phyloP scores from a whole-genome alignment of 1,140 invertebrate genomes.

The Nixonia krombeini region DNA sequence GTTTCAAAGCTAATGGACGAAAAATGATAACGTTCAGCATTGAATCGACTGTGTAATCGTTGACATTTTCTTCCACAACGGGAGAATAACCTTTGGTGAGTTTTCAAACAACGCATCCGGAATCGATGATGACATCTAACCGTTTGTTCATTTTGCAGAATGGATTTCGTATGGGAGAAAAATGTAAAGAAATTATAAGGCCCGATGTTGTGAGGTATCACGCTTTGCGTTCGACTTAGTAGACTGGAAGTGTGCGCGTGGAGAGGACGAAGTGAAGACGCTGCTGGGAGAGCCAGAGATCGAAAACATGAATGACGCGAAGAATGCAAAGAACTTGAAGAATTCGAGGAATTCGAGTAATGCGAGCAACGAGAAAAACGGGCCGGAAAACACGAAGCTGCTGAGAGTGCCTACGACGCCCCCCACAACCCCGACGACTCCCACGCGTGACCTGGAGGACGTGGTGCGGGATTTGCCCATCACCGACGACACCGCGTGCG shows the following conservation, averaged over 20 bases:
- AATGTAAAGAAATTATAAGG: conserved; percentile 25
- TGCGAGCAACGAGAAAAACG: conserved; percentile 58
- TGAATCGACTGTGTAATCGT: too few relatives aligned
- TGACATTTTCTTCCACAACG: too few relatives aligned
- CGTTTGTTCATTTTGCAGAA: neutral
- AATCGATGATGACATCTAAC: neutral
- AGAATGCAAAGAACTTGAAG: conserved; percentile 50
- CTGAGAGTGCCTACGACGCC: conserved; percentile 54
- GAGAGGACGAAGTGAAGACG: neutral
- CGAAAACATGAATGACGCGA: conserved; percentile 31
- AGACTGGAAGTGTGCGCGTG: conserved; percentile 16
- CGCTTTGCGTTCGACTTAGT: neutral
- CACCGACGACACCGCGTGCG: conserved; percentile 77
- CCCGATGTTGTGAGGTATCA: neutral
- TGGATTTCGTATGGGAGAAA: conserved; percentile 7
- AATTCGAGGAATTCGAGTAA: conserved; percentile 51
- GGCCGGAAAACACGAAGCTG: conserved; percentile 59
- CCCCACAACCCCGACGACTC: conserved; percentile 52
- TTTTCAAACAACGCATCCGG: neutral
- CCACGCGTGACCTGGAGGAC: conserved; percentile 69
- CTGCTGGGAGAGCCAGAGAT: conserved; percentile 14
- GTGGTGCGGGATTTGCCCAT: conserved; percentile 71
- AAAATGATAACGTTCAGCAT: too few relatives aligned
- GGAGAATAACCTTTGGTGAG: too few relatives aligned
- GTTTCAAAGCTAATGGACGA: too few relatives aligned